A percentile compares a stretch with the other conserved stretches of the same genome.
Conservation (phyloP, 2,888 invertebrate genomes). For the Drosophila seclusa region DNA sequence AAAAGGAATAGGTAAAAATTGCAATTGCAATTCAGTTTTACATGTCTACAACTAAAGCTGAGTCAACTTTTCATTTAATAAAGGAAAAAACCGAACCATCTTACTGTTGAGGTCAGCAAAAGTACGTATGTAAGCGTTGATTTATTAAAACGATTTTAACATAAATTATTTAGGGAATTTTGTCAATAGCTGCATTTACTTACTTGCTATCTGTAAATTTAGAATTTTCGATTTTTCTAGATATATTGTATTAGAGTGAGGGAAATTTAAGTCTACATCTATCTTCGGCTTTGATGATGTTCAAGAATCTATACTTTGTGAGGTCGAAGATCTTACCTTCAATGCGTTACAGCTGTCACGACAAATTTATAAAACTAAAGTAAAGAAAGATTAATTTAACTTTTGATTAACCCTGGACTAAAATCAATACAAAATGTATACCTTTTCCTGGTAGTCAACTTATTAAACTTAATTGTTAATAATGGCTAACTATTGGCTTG, state of each 20-base stretch:
- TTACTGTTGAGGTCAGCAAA: not conserved
- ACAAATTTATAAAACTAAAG: not conserved
- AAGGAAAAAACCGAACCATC: not conserved
- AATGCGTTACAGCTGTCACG: not conserved
- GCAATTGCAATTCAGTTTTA: slow-evolving; percentile 19
- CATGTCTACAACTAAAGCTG: not conserved
- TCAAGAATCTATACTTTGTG: not conserved
- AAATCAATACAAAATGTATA: not conserved
- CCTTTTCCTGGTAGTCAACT: rapidly evolving
- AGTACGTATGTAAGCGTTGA: not conserved
- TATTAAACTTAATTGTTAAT: not conserved
- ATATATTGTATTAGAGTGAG: too few species aligned
- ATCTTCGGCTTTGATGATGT: not conserved
- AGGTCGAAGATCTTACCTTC: not conserved
- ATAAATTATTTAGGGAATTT: not conserved
- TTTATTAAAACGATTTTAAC: not conserved
- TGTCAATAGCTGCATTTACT: not conserved
- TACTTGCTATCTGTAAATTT: not conserved
- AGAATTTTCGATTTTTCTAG: not conserved
- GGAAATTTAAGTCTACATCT: too few species aligned
- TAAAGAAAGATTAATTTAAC: not conserved
- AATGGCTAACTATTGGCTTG: not conserved
- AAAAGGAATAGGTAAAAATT: slow-evolving; percentile 22
- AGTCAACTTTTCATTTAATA: not conserved
- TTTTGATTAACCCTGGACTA: not conserved